Conservation (phyloP, 2,113 vertebrate genomes). For the Megaleporinus macrocephalus region DNA sequence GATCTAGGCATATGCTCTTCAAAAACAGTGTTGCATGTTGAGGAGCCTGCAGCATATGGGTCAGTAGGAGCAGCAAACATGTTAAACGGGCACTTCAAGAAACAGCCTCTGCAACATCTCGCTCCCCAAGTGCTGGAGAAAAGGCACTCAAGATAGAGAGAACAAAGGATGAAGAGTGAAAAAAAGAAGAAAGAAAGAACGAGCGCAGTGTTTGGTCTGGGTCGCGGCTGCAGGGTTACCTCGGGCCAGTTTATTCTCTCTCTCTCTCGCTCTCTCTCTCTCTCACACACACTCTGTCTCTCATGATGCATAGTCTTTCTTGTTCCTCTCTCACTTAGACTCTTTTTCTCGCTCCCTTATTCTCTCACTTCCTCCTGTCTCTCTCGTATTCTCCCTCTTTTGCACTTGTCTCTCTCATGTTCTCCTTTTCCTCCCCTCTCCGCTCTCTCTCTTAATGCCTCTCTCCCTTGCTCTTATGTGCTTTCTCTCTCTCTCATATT, state of each 20-base stretch:
- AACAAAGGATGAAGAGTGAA: slow-evolving; percentile 11
- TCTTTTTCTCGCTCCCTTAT: background rate
- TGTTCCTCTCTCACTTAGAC: background rate
- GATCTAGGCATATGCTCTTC: background rate
- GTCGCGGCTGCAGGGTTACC: slow-evolving; percentile 21
- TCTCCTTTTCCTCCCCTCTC: too few relatives aligned
- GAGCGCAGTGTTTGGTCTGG: background rate
- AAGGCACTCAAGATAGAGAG: slow-evolving; percentile 12
- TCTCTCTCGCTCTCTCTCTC: background rate
- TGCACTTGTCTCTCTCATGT: background rate
- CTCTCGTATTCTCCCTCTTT: background rate
- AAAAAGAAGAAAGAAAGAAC: background rate
- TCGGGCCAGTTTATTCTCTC: slow-evolving; percentile 18
- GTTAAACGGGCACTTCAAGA: background rate
- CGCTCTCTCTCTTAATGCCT: background rate
- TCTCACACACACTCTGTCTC: background rate
- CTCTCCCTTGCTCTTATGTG: background rate
- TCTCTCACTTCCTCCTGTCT: too few relatives aligned
- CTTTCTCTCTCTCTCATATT: background rate
- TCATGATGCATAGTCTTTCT: background rate
- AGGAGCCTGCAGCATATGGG: slow-evolving; percentile 13
- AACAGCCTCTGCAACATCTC: slow-evolving; percentile 18
- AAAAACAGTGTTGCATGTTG: background rate
- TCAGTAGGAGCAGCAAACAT: slow-evolving; percentile 23
- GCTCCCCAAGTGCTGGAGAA: background rate